Conservation (phyloP, 2,888 invertebrate genomes). For the Kuschelorhynchus macadamiae region DNA sequence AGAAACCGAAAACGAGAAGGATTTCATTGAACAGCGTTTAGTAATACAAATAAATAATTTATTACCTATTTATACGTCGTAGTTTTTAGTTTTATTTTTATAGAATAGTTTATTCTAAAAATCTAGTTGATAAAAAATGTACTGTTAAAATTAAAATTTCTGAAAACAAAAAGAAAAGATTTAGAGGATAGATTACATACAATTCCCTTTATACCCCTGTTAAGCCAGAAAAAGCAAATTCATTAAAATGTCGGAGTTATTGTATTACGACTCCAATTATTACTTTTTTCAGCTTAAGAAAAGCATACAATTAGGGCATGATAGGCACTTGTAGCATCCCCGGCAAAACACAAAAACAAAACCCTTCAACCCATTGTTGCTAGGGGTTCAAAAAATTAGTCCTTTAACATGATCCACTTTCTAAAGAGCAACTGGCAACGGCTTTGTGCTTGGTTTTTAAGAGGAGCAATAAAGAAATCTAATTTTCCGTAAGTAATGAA, state of each 20-base stretch:
- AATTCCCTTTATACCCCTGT: too few species aligned
- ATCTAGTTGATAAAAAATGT: too few species aligned
- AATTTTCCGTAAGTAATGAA: neutral
- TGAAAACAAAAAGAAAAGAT: too few species aligned
- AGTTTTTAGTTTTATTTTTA: too few species aligned
- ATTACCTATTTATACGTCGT: too few species aligned
- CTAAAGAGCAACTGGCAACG: neutral
- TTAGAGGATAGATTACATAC: too few species aligned
- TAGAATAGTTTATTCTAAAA: too few species aligned
- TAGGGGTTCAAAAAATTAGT: conserved; percentile 18
- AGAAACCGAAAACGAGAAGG: neutral
- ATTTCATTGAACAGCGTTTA: neutral
- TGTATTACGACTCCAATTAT: neutral
- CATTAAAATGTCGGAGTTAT: neutral
- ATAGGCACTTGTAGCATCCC: neutral
- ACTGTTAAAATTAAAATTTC: too few species aligned
- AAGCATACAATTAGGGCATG: conserved; percentile 1
- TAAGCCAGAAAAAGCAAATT: neutral
- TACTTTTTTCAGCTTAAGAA: neutral
- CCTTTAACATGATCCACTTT: conserved; percentile 26
- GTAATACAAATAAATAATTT: too few species aligned
- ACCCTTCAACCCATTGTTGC: conserved; percentile 10
- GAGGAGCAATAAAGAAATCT: conserved; percentile 2
- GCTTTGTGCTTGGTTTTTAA: conserved; percentile 5
- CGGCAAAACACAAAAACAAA: conserved; percentile 11